Evolutionary conservation across 1,140 invertebrate species (phyloP), one percentile per base, ranked within the genome.

Genomic region (Linepithema humile): DNA sequence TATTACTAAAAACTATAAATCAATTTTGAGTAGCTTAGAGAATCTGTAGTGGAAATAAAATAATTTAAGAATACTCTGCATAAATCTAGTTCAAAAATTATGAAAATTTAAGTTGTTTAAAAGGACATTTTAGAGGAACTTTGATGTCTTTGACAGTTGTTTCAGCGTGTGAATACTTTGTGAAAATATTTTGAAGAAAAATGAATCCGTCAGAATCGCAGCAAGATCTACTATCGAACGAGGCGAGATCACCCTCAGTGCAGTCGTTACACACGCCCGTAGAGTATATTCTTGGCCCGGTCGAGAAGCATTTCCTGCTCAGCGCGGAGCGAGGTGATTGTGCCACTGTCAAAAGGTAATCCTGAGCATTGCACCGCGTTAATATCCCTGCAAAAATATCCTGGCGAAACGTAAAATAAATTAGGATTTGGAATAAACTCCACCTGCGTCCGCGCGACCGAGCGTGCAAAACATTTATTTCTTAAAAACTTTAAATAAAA

Each of bases 301-400:
- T 97, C 74, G 98, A 98, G 92, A 98, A 98, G 91, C 96, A 96
- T 70, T 98, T 97, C 93, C 95, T 98, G 35, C 95, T 98, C 29
- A 96, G 96, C 85, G 97, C 97, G n/a, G 98, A 98, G 93, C 95
- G 97, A 89, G 98, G 98, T 89, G 98, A 98, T 94, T 96, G 97
- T 89, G 97, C 96, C n/a, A 97, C 97, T 83, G 97, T 98, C 67
- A 95, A 96, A 93, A 96, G 96, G 97, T 98, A 94, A 93, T 88
- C 85, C 73, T 65, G 9, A 62, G 29, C 7, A 69, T 84, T 64
- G 65, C 35, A 77, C 26, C 20, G 23, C 26, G 35, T 70, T 80
- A 80, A 80, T 80, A 9, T 20, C n/a, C 17, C 35, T 59, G 29
- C 45, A 40, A 78, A 2, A 17, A 40, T 40, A 55, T 67, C 15